phyloP scores from a whole-genome alignment of 1,140 invertebrate species.

The Diplogasteroides magnus region DNA sequence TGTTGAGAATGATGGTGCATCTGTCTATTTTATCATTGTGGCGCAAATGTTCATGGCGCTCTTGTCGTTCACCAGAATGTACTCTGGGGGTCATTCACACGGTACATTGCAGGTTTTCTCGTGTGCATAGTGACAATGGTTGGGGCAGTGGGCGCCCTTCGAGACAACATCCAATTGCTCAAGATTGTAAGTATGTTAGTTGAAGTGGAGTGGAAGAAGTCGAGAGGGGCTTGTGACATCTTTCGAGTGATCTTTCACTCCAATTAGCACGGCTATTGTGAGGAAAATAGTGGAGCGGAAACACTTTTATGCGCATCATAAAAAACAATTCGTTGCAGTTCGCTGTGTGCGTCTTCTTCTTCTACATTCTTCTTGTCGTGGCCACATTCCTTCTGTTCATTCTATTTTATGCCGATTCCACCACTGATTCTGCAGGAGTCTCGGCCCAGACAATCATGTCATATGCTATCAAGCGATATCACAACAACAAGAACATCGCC shows the following conservation, averaged over 20 bases:
- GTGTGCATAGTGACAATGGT: slow-evolving; percentile 43
- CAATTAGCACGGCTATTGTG: no score
- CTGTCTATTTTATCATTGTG: no score
- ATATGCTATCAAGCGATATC: slow-evolving; percentile 44
- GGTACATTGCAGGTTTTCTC: slow-evolving; percentile 30
- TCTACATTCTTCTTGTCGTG: slow-evolving; percentile 45
- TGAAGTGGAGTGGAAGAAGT: not conserved
- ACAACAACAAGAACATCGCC: slow-evolving; percentile 44
- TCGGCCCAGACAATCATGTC: slow-evolving; percentile 39
- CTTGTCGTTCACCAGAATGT: not conserved
- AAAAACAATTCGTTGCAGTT: slow-evolving; percentile 42
- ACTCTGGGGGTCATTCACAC: not conserved
- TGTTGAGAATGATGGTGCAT: no score
- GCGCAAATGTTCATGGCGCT: no score
- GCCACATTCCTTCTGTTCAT: slow-evolving; percentile 46
- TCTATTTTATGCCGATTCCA: slow-evolving; percentile 53
- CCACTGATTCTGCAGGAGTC: slow-evolving; percentile 43
- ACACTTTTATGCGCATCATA: no score
- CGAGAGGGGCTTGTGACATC: no score
- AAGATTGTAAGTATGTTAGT: slow-evolving; percentile 42
- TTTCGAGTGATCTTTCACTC: no score
- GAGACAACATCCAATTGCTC: slow-evolving; percentile 49
- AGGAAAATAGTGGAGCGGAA: no score
- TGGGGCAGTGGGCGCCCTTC: slow-evolving; percentile 44
- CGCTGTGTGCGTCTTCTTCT: slow-evolving; percentile 44